Percentiles rank a stretch among this genome's conserved stretches.
These are phyloP conservation scores for Drosophila engyochracea DNA, from an alignment of 2,888 invertebrate species.

Conservation along the genomic window DNA sequence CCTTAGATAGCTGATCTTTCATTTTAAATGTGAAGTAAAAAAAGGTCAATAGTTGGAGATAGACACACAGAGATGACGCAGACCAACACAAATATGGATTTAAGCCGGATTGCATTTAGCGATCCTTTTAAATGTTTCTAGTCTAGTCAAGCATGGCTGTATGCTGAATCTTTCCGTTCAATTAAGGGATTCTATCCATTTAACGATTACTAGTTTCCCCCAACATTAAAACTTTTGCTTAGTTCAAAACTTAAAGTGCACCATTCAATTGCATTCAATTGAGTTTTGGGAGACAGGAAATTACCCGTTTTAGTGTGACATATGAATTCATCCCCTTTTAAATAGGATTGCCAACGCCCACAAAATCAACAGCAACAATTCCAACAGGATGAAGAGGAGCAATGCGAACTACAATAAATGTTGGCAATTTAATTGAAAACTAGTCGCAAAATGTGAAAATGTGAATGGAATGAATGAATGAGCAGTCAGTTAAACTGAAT, in stretches of 20 bases:
- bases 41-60: background rate
- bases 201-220: background rate
- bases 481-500: background rate
- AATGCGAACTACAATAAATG: background rate
- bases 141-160: background rate
- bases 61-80: background rate
- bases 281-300: slow-evolving; percentile 1
- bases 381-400: background rate
- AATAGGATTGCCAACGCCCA: slow-evolving; percentile 6
- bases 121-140: background rate
- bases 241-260: slow-evolving; percentile 6
- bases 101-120: background rate
- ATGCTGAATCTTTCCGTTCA: background rate
- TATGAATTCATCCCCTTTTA: background rate
- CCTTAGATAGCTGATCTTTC: background rate
- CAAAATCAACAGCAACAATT: slow-evolving; percentile 5
- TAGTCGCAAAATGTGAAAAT: slow-evolving; percentile 4
- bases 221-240: background rate
- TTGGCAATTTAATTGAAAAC: slow-evolving; percentile 11
- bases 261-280: slow-evolving; percentile 11
- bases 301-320: background rate
- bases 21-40: background rate
- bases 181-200: background rate
- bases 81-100: background rate
- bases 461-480: background rate